Base-by-base conservation (phyloP, 2,797 vertebrate genomes). In the Steatocranus sp. region DNA sequence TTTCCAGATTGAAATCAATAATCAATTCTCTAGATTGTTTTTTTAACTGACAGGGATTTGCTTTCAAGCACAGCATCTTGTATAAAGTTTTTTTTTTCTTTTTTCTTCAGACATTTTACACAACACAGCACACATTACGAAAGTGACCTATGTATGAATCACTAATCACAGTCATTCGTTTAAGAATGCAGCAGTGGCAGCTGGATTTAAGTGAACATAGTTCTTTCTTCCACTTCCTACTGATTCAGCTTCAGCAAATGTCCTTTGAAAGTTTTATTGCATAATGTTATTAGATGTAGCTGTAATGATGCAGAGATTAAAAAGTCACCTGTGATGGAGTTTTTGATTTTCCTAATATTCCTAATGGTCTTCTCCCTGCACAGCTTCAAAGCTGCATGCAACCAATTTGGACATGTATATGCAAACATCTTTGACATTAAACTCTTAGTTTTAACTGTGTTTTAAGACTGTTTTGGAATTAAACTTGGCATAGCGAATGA, bases 71-170 rank as follows among this genome's bases (percentile, higher is more conserved):
- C 15, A 7, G 9, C 4, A 18, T 43, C 34, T 73, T 32, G 32
- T 38, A 36, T 36, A 17, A 38, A 38, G 48, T 6, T 50, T 15
- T 2, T 20, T 36, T 53, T 49, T n/a, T 5, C 2, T 20, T 53
- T 58, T 61, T 61, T 61, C 17, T 58, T 11, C 6, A 41, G 8
- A 25, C 36, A 46, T 17, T 25, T 68, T 68, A 43, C 14, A 8
- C 38, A 27, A 11, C 5, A 3, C 14, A 11, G 23, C 11, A 66
- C 11, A 23, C 1, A 1, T 38, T 41, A 66, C n/a, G 0, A 23
- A 66, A 66, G 34, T 66, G 58, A 20, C 58, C 18, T 1, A 41
- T 3, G n/a, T 23, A 23, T 23, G n/a, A 66, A 41, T 66, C 34
- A 66, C 61, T 66, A 38, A 41, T 66, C 61, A 41, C 34, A 66